Evolutionary conservation across 2,113 vertebrate genomes (phyloP), one percentile per base, ranked within the genome.

Genomic region (Pseudopipra pipra): DNA sequence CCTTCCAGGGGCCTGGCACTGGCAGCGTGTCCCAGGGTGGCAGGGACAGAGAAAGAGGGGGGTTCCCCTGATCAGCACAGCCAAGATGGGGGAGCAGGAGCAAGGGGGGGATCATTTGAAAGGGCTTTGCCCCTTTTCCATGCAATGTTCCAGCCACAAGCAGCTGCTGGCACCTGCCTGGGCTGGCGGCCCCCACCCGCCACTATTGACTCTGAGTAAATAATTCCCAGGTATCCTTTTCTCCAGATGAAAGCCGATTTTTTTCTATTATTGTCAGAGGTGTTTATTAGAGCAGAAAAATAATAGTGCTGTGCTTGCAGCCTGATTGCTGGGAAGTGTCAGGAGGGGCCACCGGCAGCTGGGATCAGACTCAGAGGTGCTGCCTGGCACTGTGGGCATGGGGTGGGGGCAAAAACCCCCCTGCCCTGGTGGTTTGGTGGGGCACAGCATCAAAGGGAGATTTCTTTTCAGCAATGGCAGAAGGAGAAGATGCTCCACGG

Each of bases 251-350:
- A 91, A 94, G 71, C 80, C 41, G 73, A 35, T 49, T 35, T 66
- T 75, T 94, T 87, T 70, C 90, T 92, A 74, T 96, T 93, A 66
- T 83, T 87, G 71, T 70, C 82, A 87, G 71, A 43, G 81, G 78
- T 96, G 95, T 92, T 97, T 93, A 95, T 94, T 90, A 59, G 95
- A 96, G 95, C 81, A 85, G 95, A 85, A 93, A 61, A 94, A 83
- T 63, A 87, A 67, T 6, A 67, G 81, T 3, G 12, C 85, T 86
- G 83, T 46, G 74, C 90, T 79, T 19, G 55, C 92, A 85, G 92
- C 88, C 93, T 46, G 55, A 44, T 35, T 92, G 95, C 94, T 2
- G 14, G 94, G 96, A 94, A 93, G 90, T 17, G 63, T 31, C 61
- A 0, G 46, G 14, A 35, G 43, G 2, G 6, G 83, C 56, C 15